Base-by-base conservation (phyloP, 1,140 invertebrate species). In the Octopus bimaculoides region DNA sequence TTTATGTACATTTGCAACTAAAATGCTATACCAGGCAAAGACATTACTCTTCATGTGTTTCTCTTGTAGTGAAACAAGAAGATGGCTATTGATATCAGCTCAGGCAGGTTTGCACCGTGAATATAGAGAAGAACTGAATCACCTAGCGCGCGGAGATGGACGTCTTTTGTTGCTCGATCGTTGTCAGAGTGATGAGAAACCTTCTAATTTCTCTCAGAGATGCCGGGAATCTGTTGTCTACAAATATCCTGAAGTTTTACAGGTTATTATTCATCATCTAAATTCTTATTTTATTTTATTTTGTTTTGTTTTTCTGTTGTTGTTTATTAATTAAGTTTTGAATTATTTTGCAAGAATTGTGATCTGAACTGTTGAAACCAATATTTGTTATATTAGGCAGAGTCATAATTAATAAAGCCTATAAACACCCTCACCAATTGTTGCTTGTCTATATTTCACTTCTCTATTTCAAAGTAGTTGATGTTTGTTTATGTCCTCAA, bases 91-190 rank as follows among this genome's bases (percentile, higher is more conserved):
- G n/a, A 91, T 95, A 78, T 95, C 94, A 8, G 92, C 95, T n/a
- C 96, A 97, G 90, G 91, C 94, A 7, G 96, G 96, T 87, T 92
- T 97, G 41, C 94, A 96, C 85, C 91, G 92, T 55, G 93, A 95
- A 85, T 95, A 95, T 86, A 89, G 93, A 80, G 91, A 93, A 83
- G 92, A 94, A 86, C 89, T 97, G 54, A 90, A 93, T 89, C 93
- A 82, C 90, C 91, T 92, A 78, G 92, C 93, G 0, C 86, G 88
- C 41, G 55, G 66, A 6, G 82, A 83, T 53, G 78, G 71, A 20
- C 71, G 78, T 6, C 82, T 88, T 61, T 89, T 96, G 79, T 88
- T 96, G 73, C 86, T 96, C 73, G 92, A 94, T 77, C 89, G 90
- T 55, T 94, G 93, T 89, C 86, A 52, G 9, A 52, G 52, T 73